phyloP scores from a whole-genome alignment of 1,140 invertebrate species.

The honey bee (Apis mellifera) region DNA sequence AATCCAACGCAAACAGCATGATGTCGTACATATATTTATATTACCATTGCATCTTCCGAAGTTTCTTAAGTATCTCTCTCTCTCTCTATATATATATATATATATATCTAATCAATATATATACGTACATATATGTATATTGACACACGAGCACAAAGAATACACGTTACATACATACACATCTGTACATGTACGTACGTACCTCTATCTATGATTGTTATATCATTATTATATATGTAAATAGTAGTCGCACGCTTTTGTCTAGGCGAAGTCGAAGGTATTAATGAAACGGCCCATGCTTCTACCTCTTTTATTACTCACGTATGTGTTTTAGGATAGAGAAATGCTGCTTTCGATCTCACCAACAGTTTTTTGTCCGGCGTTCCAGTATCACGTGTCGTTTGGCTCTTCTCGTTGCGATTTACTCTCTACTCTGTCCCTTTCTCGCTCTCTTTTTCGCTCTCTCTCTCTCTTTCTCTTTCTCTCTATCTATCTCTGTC shows the following conservation, averaged over 20 bases:
- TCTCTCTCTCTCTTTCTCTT: not conserved
- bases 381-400: slow-evolving; percentile 50
- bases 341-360: slow-evolving; percentile 73
- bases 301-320: slow-evolving; percentile 73
- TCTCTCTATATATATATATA: slow-evolving; percentile 31
- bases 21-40: slow-evolving; percentile 64
- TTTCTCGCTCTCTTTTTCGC: not conserved
- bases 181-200: slow-evolving; percentile 55
- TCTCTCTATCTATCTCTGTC: not conserved
- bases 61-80: slow-evolving; percentile 53
- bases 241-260: slow-evolving; percentile 79
- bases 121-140: slow-evolving; percentile 38
- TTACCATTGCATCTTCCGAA: slow-evolving; percentile 69
- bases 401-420: slow-evolving; percentile 61
- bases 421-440: slow-evolving; percentile 27
- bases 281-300: slow-evolving; percentile 72
- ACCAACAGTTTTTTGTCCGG: slow-evolving; percentile 57
- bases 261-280: slow-evolving; percentile 76
- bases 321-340: slow-evolving; percentile 78
- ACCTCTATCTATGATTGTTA: slow-evolving; percentile 63
- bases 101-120: slow-evolving; percentile 48
- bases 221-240: slow-evolving; percentile 74
- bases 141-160: not conserved
- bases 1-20: slow-evolving; percentile 66
- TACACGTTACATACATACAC: not conserved